Evolutionary conservation across 2,113 vertebrate species (phyloP), one percentile per base, ranked within the genome.

Genomic region (Tychaedon coryphoeus): DNA sequence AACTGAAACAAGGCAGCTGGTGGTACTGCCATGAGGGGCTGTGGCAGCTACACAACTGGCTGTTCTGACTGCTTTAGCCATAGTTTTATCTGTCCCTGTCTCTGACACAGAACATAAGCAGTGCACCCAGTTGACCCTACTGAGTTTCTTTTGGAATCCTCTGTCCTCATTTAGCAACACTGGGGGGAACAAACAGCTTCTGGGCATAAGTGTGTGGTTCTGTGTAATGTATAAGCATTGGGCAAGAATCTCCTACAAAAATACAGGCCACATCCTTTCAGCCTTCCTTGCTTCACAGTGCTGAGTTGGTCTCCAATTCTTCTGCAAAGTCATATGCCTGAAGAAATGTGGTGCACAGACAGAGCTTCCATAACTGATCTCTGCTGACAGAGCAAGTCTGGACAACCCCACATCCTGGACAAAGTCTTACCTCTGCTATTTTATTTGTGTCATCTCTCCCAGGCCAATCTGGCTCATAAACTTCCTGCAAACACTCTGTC

Each of bases 381-480:
- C 58, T 8, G 5, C 74, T 62, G n/a, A 86, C 38, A 92, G 34
- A 50, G 5, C 33, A 62, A 76, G 26, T 25, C 34, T 73, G 47
- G 53, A 34, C 54, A 90, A 22, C 47, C 54, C 62, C 51, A 51
- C 33, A 70, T 51, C 26, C 82, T 45, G 18, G 20, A 71, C 67
- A 75, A 58, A 42, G 6, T 18, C 98, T 98, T 92, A 99, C 99
- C 99, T 99, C 99, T 28, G 98, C 97, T 24, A 99, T 97, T 91
- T 98, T 99, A 81, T 98, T 99, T n/a, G 99, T 98, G n/a, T 99
- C 99, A 4, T 99, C 98, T 95, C 99, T 99, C 81, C 99, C 99
- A 3, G 99, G 98, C 99, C 99, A 99, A 2, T 99, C 99, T 0
- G 98, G 98, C 87, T 99, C 99, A 38, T 99, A 99, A 96, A 99